Evolutionary conservation across 2,888 invertebrate genomes (phyloP).

Genomic region (Plutella xylostella): DNA sequence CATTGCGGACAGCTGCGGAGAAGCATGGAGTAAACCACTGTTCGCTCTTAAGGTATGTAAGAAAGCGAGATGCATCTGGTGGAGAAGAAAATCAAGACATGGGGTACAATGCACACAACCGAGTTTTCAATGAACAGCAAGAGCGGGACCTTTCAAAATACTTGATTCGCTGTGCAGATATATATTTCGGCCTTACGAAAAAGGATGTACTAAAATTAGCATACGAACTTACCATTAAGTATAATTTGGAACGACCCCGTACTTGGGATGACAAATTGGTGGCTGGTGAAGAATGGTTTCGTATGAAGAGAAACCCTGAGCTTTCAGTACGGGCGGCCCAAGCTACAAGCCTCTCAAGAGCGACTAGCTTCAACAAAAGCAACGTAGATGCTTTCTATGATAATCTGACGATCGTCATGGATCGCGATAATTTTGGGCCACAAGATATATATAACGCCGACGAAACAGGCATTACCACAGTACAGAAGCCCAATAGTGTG

Average conservation of each 20-base stretch:
- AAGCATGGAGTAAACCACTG: constrained; percentile 6
- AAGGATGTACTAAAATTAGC: constrained; percentile 13
- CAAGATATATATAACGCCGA: constrained; percentile 16
- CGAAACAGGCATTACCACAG: constrained; percentile 10
- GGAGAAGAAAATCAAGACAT: not conserved
- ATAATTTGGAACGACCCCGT: constrained; percentile 9
- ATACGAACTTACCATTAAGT: constrained; percentile 10
- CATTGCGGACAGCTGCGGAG: constrained; percentile 10
- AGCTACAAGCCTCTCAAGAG: not conserved
- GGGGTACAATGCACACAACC: not conserved
- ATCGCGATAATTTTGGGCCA: constrained; percentile 18
- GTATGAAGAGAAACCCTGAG: constrained; percentile 5
- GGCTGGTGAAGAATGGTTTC: constrained; percentile 14
- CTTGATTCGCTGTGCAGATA: constrained; percentile 12
- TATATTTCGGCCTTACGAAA: constrained; percentile 13
- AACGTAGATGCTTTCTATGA: constrained; percentile 21
- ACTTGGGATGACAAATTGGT: constrained; percentile 4
- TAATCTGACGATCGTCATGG: constrained; percentile 19
- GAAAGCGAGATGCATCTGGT: constrained; percentile 5
- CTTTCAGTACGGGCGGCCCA: not conserved
- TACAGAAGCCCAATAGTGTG: constrained; percentile 9
- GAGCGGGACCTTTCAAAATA: too few species aligned
- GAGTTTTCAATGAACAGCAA: constrained; percentile 4
- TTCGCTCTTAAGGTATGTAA: constrained; percentile 10
- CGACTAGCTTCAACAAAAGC: constrained; percentile 17